Percentiles rank a stretch among this genome's conserved stretches.
Evolutionary conservation across 2,888 invertebrate species (phyloP).

Genomic region (Drosophila atroscutellata): DNA sequence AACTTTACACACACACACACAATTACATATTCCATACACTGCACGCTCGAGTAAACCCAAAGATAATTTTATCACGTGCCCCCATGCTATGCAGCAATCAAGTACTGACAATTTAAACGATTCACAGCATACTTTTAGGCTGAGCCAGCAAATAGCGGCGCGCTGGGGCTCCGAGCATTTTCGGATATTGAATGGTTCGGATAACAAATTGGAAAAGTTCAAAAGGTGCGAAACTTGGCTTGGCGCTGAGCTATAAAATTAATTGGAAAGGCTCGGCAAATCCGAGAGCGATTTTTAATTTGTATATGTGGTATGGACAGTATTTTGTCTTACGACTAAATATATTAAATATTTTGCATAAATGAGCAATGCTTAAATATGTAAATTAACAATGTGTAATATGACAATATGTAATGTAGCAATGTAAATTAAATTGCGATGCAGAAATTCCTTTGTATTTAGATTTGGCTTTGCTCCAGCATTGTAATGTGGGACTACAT

Average conservation of each 20-base stretch:
- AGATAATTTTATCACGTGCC: slow-evolving; percentile 21
- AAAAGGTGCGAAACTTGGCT: slow-evolving; percentile 6
- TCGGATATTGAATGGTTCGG: not conserved
- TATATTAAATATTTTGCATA: not conserved
- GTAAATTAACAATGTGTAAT: not conserved
- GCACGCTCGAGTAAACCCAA: slow-evolving; percentile 1
- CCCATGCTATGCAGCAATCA: slow-evolving; percentile 10
- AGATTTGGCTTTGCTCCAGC: not conserved
- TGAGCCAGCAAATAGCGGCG: slow-evolving; percentile 1
- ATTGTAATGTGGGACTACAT: not conserved
- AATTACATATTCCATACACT: not conserved
- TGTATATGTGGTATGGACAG: not conserved
- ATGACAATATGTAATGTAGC: not conserved
- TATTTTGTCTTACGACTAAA: not conserved
- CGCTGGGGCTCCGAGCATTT: not conserved
- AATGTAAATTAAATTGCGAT: not conserved
- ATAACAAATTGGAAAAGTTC: not conserved
- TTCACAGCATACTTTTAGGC: slow-evolving; percentile 36
- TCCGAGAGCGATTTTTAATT: not conserved
- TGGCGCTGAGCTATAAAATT: not conserved
- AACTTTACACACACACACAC: not conserved
- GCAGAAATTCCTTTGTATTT: not conserved
- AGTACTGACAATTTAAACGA: not conserved
- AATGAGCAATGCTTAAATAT: not conserved
- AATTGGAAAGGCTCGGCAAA: not conserved